phyloP scores from a whole-genome alignment of 1,140 invertebrate genomes.

The Gonioctena quinquepunctata region DNA sequence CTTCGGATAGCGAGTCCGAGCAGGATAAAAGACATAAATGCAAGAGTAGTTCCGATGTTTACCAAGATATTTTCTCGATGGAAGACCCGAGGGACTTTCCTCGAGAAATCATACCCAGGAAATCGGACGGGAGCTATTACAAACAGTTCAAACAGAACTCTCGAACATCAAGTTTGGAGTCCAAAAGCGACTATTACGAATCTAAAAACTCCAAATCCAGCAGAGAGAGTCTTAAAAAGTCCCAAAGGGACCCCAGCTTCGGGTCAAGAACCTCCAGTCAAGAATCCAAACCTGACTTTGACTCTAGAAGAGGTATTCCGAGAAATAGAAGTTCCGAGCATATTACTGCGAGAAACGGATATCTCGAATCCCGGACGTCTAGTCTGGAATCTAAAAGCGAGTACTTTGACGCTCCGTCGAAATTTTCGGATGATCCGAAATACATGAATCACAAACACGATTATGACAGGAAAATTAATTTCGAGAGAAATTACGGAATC shows the following conservation, averaged over 20 bases:
- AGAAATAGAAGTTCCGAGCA: constrained; percentile 41
- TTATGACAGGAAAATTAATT: constrained; percentile 52
- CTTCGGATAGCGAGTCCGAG: constrained; percentile 65
- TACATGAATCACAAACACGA: constrained; percentile 38
- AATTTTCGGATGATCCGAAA: constrained; percentile 35
- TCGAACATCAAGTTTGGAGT: constrained; percentile 68
- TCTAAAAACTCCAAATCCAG: constrained; percentile 66
- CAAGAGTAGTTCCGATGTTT: constrained; percentile 63
- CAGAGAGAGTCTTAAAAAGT: constrained; percentile 64
- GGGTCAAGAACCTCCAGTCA: constrained; percentile 66
- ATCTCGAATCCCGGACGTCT: constrained; percentile 60
- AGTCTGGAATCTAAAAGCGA: constrained; percentile 59
- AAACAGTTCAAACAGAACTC: constrained; percentile 67
- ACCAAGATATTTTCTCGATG: constrained; percentile 66
- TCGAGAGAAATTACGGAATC: constrained; percentile 62
- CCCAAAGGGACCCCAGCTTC: constrained; percentile 57
- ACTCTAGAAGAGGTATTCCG: constrained; percentile 55
- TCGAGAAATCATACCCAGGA: constrained; percentile 67
- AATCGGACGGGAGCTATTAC: constrained; percentile 70
- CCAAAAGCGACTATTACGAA: constrained; percentile 68
- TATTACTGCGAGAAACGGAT: constrained; percentile 25
- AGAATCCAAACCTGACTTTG: constrained; percentile 68
- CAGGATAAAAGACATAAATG: constrained; percentile 62
- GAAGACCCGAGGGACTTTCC: constrained; percentile 70
- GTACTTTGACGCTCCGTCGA: constrained; percentile 55